Evolutionary conservation across 2,797 vertebrate genomes (phyloP).

Genomic region (Galagoides demidoff): DNA sequence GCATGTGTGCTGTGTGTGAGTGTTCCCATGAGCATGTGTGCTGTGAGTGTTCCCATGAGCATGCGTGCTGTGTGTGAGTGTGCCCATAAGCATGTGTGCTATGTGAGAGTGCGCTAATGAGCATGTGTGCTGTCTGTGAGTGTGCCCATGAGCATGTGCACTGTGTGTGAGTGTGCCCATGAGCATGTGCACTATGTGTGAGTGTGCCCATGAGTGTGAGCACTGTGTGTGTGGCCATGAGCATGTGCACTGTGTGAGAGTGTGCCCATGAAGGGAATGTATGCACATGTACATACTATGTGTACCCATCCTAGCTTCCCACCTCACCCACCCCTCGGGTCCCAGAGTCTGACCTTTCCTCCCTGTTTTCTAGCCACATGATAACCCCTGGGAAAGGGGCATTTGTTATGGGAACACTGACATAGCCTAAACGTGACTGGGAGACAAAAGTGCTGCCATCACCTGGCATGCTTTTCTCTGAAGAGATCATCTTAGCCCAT

Average conservation of each 20-base stretch:
- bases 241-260: neutral
- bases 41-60: neutral
- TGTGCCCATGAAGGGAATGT: neutral
- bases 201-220: neutral
- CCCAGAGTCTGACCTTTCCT: neutral
- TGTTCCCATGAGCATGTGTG: neutral
- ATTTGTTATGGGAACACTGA: neutral
- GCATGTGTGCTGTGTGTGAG: too few species aligned
- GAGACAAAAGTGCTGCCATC: neutral
- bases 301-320: neutral
- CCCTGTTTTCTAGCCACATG: neutral
- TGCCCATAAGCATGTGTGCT: too few species aligned
- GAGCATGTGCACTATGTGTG: neutral
- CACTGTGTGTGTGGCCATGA: neutral
- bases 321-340: neutral
- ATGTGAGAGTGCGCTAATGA: too few species aligned
- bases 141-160: neutral
- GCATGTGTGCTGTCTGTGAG: neutral
- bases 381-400: neutral
- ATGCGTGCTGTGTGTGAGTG: neutral
- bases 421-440: neutral
- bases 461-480: neutral
- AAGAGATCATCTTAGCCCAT: neutral
- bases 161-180: neutral
- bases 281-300: accelerated